Base-by-base conservation (phyloP, 2,888 invertebrate genomes). In the Sthenelais limicola region DNA sequence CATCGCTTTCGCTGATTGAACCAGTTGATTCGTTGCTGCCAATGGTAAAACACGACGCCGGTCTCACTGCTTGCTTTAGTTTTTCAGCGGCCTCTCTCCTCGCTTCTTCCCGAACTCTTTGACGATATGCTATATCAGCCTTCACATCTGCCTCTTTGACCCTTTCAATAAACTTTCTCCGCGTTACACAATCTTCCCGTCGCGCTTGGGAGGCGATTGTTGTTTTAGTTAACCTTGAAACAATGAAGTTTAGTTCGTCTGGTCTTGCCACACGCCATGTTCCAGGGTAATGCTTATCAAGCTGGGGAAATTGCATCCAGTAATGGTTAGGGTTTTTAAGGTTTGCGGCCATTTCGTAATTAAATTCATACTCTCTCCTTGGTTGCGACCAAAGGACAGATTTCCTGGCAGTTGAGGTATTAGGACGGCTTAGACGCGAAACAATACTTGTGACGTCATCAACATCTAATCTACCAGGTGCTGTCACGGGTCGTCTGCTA, bases 381-480 rank as follows among this genome's bases (percentile, higher is more conserved):
- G 68, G 68, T 47, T 32, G 47, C 26, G 68, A 68, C 47, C 49
- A 48, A 1, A 68, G 68, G 15, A 49, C 49, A 21, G 68, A 48
- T 30, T 68, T 68, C 7, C 47, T 30, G 15, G 68, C 68, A 49
- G 43, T 68, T 15, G 68, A 47, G 3, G 68, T 68, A 49, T 68
- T 68, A 1, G 68, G 38, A 15, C 32, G 7, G 3, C 9, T 49
- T 21, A 68, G 49, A 12, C 68, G 47, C 18, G 68, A 68, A 4
- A 68, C 49, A 28, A 68, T 35, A 68, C 30, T 68, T 15, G 32
- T 28, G 26, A 68, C 26, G 47, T 68, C 68, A 15, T 32, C 56
- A 5, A 21, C 56, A 32, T 56, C 56, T 18, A 56, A n/a, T 2
- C 5, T 9, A 18, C 18, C 18, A n/a, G 56, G 56, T 18, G 56